phyloP scores from a whole-genome alignment of 1,140 invertebrate species.

The Ceratitis capitata region DNA sequence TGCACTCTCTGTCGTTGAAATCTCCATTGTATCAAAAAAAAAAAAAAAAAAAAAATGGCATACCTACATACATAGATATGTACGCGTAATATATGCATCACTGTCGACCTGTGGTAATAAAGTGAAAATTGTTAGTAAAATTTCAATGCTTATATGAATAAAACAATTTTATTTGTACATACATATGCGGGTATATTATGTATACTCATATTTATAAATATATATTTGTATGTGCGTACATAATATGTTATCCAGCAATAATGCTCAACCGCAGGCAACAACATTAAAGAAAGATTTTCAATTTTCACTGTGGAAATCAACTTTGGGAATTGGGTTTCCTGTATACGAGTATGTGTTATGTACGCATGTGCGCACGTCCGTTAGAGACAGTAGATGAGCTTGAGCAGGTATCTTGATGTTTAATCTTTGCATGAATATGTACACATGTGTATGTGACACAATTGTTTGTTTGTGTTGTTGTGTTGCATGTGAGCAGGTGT shows the following conservation, averaged over 20 bases:
- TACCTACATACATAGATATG: no score
- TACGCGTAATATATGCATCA: neutral
- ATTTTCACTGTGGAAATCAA: constrained; percentile 31
- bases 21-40: neutral
- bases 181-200: neutral
- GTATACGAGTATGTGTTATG: no score
- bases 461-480: neutral
- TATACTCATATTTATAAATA: neutral
- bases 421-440: neutral
- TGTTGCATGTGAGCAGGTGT: neutral
- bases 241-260: neutral
- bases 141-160: no score
- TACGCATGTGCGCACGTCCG: no score
- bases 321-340: constrained; percentile 28
- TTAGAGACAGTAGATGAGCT: neutral
- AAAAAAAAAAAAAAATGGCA: no score
- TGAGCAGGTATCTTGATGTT: neutral
- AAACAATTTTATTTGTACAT: no score
- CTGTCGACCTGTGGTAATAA: neutral
- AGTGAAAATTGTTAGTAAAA: constrained; percentile 2
- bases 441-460: neutral
- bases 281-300: constrained; percentile 12
- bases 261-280: neutral
- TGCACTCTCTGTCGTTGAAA: neutral
- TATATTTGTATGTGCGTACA: neutral